These are phyloP conservation scores for Brachirus orientalis DNA, from an alignment of 2,113 vertebrate species.

Conservation along the genomic window DNA sequence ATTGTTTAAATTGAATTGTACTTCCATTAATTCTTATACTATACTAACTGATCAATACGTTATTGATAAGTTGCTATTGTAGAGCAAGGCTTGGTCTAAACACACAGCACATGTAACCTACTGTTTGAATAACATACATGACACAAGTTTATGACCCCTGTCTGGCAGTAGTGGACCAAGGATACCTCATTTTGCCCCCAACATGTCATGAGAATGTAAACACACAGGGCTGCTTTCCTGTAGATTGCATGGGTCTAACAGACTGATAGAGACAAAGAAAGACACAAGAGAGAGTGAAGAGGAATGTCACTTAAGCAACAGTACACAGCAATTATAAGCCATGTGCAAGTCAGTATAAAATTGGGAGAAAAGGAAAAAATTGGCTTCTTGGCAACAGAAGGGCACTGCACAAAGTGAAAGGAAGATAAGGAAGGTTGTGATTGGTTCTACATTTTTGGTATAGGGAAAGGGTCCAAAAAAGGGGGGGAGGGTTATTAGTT, in stretches of 20 bases:
- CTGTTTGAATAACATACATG: constrained; percentile 48
- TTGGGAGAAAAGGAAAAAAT: constrained; percentile 35
- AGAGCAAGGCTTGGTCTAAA: constrained; percentile 30
- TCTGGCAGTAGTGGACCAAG: constrained; percentile 2
- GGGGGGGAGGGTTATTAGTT: not conserved
- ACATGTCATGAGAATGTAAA: constrained; percentile 59
- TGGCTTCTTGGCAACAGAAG: constrained; percentile 52
- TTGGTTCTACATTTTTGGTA: constrained; percentile 10
- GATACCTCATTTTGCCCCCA: constrained; percentile 52
- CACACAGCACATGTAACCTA: constrained; percentile 30
- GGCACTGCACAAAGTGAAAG: constrained; percentile 20
- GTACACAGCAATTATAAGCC: constrained; percentile 33
- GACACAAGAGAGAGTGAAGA: constrained; percentile 23
- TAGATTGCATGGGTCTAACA: constrained; percentile 18
- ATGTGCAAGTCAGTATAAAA: constrained; percentile 13
- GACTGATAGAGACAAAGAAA: constrained; percentile 22
- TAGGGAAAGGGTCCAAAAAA: constrained; percentile 11
- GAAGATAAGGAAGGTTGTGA: constrained; percentile 52
- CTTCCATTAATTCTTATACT: not conserved
- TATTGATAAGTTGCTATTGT: not conserved
- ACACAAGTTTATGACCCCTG: constrained; percentile 26
- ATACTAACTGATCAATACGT: no score
- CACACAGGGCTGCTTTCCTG: constrained; percentile 45
- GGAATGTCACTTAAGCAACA: constrained; percentile 47
- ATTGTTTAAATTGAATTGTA: not conserved